Evolutionary conservation across 2,888 invertebrate species (phyloP).

Genomic region (Amphipoea lucens): DNA sequence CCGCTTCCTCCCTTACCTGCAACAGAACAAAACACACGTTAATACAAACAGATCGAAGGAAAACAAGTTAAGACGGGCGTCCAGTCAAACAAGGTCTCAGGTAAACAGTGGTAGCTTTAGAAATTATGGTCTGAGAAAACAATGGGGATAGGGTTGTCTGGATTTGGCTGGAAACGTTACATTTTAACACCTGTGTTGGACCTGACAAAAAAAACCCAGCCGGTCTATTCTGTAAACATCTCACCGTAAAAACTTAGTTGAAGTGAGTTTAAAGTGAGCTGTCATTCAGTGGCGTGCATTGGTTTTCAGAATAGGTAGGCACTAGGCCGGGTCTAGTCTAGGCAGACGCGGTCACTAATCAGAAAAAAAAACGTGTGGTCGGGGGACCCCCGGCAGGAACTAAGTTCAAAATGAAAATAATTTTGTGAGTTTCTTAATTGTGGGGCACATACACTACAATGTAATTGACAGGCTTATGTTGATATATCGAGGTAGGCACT

Average conservation of each 20-base stretch:
- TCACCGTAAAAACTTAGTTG: background rate
- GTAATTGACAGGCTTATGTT: too few relatives aligned
- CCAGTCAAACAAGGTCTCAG: conserved; percentile 65
- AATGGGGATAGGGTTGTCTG: conserved; percentile 6
- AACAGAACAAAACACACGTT: conserved; percentile 81
- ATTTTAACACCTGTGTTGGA: background rate
- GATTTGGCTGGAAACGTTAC: background rate
- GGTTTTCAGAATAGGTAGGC: too few relatives aligned
- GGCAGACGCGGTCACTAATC: too few relatives aligned
- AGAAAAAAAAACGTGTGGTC: too few relatives aligned
- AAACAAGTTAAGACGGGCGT: conserved; percentile 66
- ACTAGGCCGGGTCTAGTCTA: too few relatives aligned
- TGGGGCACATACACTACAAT: too few relatives aligned
- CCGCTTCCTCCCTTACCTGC: conserved; percentile 80
- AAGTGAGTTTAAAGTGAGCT: background rate
- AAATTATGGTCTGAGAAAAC: conserved; percentile 47
- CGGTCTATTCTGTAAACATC: background rate
- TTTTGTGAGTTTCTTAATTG: too few relatives aligned
- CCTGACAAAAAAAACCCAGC: background rate
- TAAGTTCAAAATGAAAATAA: too few relatives aligned
- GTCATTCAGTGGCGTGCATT: background rate
- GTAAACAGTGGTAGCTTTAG: conserved; percentile 49
- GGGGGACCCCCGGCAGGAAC: too few relatives aligned
- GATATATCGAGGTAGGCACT: too few relatives aligned
- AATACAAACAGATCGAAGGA: conserved; percentile 75